phyloP scores from a whole-genome alignment of 1,140 invertebrate genomes.

The Calliphora vicina region DNA sequence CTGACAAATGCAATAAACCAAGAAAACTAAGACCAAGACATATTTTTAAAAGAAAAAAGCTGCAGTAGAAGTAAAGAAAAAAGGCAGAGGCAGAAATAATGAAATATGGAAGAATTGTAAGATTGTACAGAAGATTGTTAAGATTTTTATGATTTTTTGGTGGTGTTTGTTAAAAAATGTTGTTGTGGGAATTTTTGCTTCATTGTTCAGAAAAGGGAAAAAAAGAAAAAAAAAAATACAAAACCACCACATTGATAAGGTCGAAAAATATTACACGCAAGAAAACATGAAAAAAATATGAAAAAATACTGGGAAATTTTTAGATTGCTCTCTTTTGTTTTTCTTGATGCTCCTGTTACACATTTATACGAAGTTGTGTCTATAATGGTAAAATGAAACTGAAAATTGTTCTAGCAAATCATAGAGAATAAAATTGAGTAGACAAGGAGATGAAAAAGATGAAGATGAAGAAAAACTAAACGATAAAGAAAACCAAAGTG shows the following conservation, averaged over 20 bases:
- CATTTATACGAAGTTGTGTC: not conserved
- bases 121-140: not conserved
- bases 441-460: not conserved
- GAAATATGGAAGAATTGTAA: not conserved
- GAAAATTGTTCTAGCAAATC: not conserved
- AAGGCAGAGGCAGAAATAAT: not conserved
- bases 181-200: not conserved
- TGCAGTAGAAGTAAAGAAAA: not conserved
- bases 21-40: not conserved
- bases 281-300: not conserved
- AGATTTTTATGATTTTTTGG: not conserved
- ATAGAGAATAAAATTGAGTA: not conserved
- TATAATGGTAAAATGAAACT: not conserved
- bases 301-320: not conserved
- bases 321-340: not conserved
- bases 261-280: not conserved
- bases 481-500: conserved; percentile 11
- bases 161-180: not conserved
- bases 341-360: not conserved
- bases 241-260: not conserved
- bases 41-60: not conserved
- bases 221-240: not conserved
- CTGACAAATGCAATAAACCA: not conserved
- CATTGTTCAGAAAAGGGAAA: not conserved
- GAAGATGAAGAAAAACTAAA: not conserved